Base-by-base conservation (phyloP, 2,797 vertebrate genomes). In the Myripristis murdjan region DNA sequence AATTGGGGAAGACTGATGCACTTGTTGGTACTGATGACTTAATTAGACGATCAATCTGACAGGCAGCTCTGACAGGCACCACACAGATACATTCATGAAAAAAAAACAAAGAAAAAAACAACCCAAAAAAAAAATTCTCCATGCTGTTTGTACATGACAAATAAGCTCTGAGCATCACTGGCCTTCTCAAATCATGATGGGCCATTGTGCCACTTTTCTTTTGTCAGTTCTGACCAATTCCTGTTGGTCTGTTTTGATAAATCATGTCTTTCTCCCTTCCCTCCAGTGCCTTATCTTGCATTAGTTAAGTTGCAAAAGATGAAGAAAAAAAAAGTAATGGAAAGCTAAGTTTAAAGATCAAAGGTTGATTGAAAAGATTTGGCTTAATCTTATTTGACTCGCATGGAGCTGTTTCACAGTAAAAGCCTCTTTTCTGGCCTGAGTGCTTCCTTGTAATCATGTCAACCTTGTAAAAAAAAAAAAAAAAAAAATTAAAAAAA, bases 81-180 rank as follows among this genome's bases (percentile, higher is more conserved):
- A 24, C 22, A 35, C 6, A 43, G 16, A 39, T 48, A n/a, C 37
- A 54, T 58, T 57, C 26, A 62, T 64, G 24, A 39, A 47, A 67
- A n/a, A n/a, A n/a, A n/a, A n/a, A n/a, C n/a, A n/a, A n/a, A n/a
- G n/a, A n/a, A n/a, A n/a, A n/a, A n/a, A n/a, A n/a, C n/a, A n/a
- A n/a, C n/a, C n/a, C n/a, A n/a, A n/a, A n/a, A n/a, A n/a, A n/a
- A 64, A 58, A 55, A 18, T 24, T 35, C 18, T 39, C 54, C 70
- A 51, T 31, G 64, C 60, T 39, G 52, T 69, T 73, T 62, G 59
- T 53, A 31, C 35, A 28, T 54, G 69, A 82, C 63, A 71, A 67
- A 83, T 67, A 64, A 64, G 49, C 67, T 64, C 83, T 64, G 55
- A 70, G 66, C 44, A 43, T 68, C 64, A 69, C 51, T 20, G 20